phyloP scores from a whole-genome alignment of 2,888 invertebrate genomes.

The Eristalis arbustorum region DNA sequence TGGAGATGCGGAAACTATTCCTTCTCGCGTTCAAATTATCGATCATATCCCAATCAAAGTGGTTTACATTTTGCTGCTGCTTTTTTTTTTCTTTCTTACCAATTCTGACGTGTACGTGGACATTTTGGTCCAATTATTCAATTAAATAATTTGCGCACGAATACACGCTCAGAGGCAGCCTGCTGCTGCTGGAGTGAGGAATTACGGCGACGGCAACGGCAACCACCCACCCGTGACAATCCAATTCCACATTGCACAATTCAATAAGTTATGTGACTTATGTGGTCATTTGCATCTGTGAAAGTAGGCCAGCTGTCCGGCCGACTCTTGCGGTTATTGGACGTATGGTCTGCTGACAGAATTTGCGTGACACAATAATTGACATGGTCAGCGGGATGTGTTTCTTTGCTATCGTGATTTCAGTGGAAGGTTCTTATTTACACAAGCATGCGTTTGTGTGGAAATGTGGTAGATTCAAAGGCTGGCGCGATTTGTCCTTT shows the following conservation, averaged over 20 bases:
- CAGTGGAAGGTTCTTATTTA: neutral
- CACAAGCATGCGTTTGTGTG: neutral
- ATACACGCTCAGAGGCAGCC: neutral
- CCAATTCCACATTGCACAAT: slow-evolving; percentile 62
- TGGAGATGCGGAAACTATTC: no score
- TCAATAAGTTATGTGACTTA: slow-evolving; percentile 67
- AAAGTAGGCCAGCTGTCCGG: slow-evolving; percentile 68
- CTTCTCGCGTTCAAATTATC: slow-evolving; percentile 4
- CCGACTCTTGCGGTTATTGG: slow-evolving; percentile 46
- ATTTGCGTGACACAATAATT: slow-evolving; percentile 45
- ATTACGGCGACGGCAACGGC: slow-evolving; percentile 43
- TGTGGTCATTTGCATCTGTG: slow-evolving; percentile 66
- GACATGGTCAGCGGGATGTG: slow-evolving; percentile 41
- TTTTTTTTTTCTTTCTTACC: neutral
- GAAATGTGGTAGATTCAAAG: neutral
- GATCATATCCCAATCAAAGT: slow-evolving; percentile 41
- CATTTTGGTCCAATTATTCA: slow-evolving; percentile 32
- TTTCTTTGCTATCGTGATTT: slow-evolving; percentile 7
- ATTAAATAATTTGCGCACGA: slow-evolving; percentile 41
- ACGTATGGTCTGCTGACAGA: slow-evolving; percentile 21
- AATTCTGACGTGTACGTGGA: slow-evolving; percentile 1
- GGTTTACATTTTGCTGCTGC: neutral
- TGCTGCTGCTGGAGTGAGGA: slow-evolving; percentile 38
- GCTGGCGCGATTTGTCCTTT: neutral
- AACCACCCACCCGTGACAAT: slow-evolving; percentile 68